Base-by-base conservation (phyloP, 2,797 vertebrate species). In the Melanotaenia nigrans region DNA sequence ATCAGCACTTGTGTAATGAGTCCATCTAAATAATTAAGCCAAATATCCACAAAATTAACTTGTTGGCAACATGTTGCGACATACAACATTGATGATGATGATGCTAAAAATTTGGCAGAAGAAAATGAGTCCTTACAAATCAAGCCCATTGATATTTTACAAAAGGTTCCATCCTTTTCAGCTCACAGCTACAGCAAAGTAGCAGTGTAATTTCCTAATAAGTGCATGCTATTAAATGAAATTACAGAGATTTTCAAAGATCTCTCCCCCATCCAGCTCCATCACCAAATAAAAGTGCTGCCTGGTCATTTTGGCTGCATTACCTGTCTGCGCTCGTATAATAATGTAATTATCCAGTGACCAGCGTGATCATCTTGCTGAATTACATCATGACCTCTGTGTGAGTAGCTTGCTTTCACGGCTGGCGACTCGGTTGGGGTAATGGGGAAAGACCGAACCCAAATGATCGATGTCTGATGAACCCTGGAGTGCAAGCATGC, bases 311-410 rank as follows among this genome's bases (percentile, higher is more conserved):
- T 87, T 87, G 74, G 77, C 85, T 60, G 75, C 82, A 89, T 90
- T 89, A 89, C 85, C 90, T 89, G 84, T 86, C 85, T 57, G 80
- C 82, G 85, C 85, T 88, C 24, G 73, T 85, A 84, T 89, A 92
- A 90, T 90, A 88, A 90, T 88, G 85, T 77, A 89, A 91, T 92
- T 91, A 90, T 88, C 83, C 62, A 40, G 83, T 83, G 87, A 86
- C 82, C 84, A 55, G 80, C 14, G 25, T 89, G 83, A 91, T 89
- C 86, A 89, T 86, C 81, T 83, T 73, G 75, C 79, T 76, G 79
- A 84, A 90, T 91, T 90, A 90, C 84, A 78, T 59, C 0, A 65
- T 85, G 91, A 91, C 87, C 89, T 90, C 81, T 81, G 79, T 77
- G 76, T 78, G 76, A 61, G 75, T 63, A 77, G 75, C 79, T 80